These are phyloP conservation scores for Cataglyphis albicans DNA, from an alignment of 2,888 invertebrate genomes.

Conservation along the genomic window DNA sequence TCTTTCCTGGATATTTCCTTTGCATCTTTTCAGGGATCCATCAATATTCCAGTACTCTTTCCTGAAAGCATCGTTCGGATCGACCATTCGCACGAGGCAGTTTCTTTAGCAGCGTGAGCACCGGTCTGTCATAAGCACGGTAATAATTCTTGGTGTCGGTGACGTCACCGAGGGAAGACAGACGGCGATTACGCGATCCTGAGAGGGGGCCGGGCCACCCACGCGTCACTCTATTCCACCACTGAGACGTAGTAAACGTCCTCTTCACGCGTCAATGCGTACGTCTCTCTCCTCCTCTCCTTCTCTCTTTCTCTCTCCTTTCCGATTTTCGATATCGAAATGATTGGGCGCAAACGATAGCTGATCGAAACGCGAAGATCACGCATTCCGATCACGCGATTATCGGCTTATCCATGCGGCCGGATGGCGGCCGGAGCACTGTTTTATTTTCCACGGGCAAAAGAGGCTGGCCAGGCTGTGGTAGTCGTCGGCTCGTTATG, in stretches of 20 bases:
- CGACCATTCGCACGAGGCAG: constrained; percentile 20
- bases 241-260: constrained; percentile 24
- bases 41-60: neutral
- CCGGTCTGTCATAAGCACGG: constrained; percentile 32
- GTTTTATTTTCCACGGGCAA: constrained; percentile 82
- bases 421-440: constrained; percentile 79
- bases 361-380: constrained; percentile 43
- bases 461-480: constrained; percentile 67
- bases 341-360: constrained; percentile 10
- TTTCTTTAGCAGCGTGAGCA: constrained; percentile 10
- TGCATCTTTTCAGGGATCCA: neutral
- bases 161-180: constrained; percentile 49
- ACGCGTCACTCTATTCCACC: constrained; percentile 66
- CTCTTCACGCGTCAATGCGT: constrained; percentile 29
- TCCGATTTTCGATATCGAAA: constrained; percentile 1
- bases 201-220: constrained; percentile 70
- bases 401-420: constrained; percentile 78
- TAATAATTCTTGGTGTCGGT: constrained; percentile 45
- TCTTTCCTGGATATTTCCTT: constrained; percentile 4
- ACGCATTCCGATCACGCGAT: constrained; percentile 61
- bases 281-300: neutral
- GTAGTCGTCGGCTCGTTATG: constrained; percentile 74
- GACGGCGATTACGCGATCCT: constrained; percentile 60
- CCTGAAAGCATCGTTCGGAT: constrained; percentile 36
- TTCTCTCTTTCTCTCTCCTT: constrained; percentile 3